Evolutionary conservation across 2,113 vertebrate species (phyloP), one percentile per base, ranked within the genome.

Genomic region (Daubentonia madagascariensis): DNA sequence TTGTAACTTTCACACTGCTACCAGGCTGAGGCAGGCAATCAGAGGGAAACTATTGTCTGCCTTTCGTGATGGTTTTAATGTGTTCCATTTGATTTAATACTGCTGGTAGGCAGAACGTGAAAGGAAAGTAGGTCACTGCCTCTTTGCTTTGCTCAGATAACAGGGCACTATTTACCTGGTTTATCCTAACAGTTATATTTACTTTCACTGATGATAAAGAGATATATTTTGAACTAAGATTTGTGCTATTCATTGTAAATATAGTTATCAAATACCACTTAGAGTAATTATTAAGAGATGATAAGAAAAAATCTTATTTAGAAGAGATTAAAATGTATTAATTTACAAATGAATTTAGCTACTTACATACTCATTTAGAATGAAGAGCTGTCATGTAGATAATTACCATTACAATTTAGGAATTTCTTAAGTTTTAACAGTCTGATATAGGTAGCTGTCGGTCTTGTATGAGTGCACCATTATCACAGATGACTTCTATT

Each of bases 31-130:
- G 97, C 97, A 99, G 98, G 98, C 98, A 99, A 98, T 99, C 98
- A 98, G 98, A 99, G 84, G 52, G 98, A 99, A 99, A 98, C 98
- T 98, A 99, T 99, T 99, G 99, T 99, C 99, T 99, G 98, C 96
- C 96, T 98, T 98, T 97, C 96, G 43, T 98, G 98, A 98, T 98
- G 98, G 98, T 98, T 99, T 98, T 99, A 98, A 99, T 98, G 98
- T 98, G 98, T 98, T 99, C 98, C 97, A 97, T 99, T 99, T 99
- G 99, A 99, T 99, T 99, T 98, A 99, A 98, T 99, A 97, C 76
- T 35, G 91, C 97, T 96, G 97, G 98, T 99, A 98, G 98, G 98
- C 98, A 99, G 98, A 98, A 98, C 97, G 98, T 67, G 96, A 97
- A 96, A 97, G 91, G 87, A 98, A 99, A 98, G 97, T 96, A 59